Percentiles rank a stretch among this genome's conserved stretches.
Conservation (phyloP, 2,113 vertebrate species). For the Rhizomys pruinosus region DNA sequence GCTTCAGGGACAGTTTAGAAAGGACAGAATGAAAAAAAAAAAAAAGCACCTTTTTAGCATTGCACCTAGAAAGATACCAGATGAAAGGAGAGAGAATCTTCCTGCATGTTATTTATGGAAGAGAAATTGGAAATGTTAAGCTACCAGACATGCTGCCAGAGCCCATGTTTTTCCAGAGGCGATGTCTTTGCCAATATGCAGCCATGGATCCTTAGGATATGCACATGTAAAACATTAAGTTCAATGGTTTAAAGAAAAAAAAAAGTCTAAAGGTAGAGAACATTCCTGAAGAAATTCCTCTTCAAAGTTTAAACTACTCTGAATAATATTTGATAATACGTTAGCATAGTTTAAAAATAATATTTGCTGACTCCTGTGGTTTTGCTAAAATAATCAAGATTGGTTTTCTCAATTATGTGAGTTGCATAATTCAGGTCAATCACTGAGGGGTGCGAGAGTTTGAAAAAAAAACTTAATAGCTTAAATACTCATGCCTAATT, state of each 20-base stretch:
- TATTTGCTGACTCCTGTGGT: not conserved
- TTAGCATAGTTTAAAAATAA: not conserved
- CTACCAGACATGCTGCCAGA: not conserved
- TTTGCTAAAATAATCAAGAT: conserved; percentile 14
- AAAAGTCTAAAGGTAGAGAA: not conserved
- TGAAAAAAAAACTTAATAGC: not conserved
- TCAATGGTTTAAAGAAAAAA: not conserved
- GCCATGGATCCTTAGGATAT: no score
- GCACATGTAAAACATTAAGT: not conserved
- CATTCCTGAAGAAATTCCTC: not conserved
- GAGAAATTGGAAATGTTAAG: conserved; percentile 23
- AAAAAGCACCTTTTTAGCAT: conserved; percentile 15
- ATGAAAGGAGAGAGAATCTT: conserved; percentile 16
- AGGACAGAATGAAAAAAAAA: conserved; percentile 79
- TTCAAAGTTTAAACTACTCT: not conserved
- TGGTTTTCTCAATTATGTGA: not conserved
- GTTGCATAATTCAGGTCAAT: not conserved
- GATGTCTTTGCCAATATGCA: not conserved
- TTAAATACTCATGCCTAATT: not conserved
- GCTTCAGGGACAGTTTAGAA: conserved; percentile 81
- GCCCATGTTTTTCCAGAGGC: not conserved
- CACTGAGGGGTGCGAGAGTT: conserved; percentile 15
- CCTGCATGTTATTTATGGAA: conserved; percentile 7
- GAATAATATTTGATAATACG: conserved; percentile 18
- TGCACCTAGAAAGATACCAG: conserved; percentile 32